Percentiles rank a stretch among this genome's conserved stretches.
These are phyloP conservation scores for Seriola quinqueradiata DNA, from an alignment of 2,113 vertebrate species.

Conservation along the genomic window DNA sequence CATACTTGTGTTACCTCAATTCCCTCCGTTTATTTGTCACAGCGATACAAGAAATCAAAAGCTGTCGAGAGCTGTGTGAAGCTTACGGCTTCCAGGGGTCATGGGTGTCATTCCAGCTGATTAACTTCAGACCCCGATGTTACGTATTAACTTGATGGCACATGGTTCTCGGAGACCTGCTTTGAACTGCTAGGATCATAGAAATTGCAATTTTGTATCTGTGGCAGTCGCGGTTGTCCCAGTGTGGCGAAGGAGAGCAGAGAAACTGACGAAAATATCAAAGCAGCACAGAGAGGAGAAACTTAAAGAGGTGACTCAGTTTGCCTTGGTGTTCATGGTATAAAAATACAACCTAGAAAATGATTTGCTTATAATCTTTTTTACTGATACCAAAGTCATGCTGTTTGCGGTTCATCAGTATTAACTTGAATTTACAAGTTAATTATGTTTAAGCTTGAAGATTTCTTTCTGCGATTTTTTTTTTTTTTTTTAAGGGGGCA, in stretches of 20 bases:
- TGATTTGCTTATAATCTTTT: constrained; percentile 6
- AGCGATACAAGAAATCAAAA: constrained; percentile 10
- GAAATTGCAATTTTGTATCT: constrained; percentile 26
- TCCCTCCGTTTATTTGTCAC: background rate
- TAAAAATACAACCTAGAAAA: background rate
- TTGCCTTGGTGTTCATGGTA: background rate
- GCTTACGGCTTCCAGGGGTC: background rate
- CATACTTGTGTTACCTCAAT: background rate
- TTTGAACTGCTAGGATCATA: constrained; percentile 33
- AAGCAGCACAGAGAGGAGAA: background rate
- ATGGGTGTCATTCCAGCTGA: constrained; percentile 7
- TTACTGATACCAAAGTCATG: background rate
- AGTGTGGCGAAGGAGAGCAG: constrained; percentile 6
- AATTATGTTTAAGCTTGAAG: background rate
- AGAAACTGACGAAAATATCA: background rate
- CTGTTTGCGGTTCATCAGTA: background rate
- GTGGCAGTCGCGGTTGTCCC: constrained; percentile 22
- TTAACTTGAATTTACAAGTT: constrained; percentile 7
- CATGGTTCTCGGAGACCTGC: constrained; percentile 14
- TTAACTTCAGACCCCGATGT: constrained; percentile 13
- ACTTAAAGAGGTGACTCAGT: background rate
- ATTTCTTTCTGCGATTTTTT: background rate
- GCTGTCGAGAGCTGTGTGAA: background rate
- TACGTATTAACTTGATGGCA: constrained; percentile 30
- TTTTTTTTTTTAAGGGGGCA: background rate